Evolutionary conservation across 2,113 vertebrate species (phyloP), one percentile per base, ranked within the genome.

Genomic region (Calonectris borealis): DNA sequence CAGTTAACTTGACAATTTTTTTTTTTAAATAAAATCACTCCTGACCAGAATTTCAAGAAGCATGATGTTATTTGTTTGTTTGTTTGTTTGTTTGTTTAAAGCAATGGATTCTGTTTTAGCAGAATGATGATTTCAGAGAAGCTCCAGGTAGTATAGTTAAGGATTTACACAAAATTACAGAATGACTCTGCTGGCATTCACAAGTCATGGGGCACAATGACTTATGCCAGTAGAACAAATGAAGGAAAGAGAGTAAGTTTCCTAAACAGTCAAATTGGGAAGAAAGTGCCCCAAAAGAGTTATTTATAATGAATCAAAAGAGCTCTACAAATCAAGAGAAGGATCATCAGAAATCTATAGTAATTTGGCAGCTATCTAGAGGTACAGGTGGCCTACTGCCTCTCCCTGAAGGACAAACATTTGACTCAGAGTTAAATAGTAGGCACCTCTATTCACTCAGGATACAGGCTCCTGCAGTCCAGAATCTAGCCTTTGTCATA

Each of bases 41-140:
- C 49, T 82, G 86, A 93, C 6, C 13, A 85, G 80, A 94, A 90
- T 97, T 94, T 87, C 40, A 92, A 54, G 11, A 84, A 83, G n/a
- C 31, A 83, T 49, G 16, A 40, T 22, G 7, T 46, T 90, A 79
- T 84, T 84, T 84, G 60, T 66, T 60, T 65, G 10, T 49, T 92
- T 92, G 31, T 46, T 57, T 83, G 4, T 60, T 64, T 72, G 19
- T 55, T 58, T 60, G 8, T 38, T 18, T 89, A 86, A 83, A 80
- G 29, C 19, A 82, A n/a, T 22, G 38, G 6, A 24, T 84, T 70
- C 18, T 75, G 20, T 11, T 66, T 81, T 70, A 55, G 44, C 13
- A 90, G 34, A 75, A 70, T 26, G 62, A 8, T 68, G 46, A 75
- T 86, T 77, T 85, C 64, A 65, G 46, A 44, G n/a, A 81, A 58